Evolutionary conservation across 2,888 invertebrate genomes (phyloP).

Genomic region (Megaustenia siamemsis): DNA sequence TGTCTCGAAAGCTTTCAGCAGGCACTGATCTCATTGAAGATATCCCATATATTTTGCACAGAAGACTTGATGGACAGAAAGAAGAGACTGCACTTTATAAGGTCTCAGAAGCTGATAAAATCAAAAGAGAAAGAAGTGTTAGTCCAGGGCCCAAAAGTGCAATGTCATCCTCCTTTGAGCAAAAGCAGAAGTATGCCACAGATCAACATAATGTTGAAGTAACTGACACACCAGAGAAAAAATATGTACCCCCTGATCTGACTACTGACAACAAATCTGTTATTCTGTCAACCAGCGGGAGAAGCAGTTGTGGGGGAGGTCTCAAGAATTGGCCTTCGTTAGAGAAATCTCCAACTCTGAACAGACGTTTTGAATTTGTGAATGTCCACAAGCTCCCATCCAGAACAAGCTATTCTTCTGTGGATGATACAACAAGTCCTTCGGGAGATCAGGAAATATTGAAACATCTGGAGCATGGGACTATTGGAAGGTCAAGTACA

Average conservation of each 20-base stretch:
- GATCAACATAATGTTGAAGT: not conserved
- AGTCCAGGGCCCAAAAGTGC: constrained; percentile 25
- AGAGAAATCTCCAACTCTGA: constrained; percentile 66
- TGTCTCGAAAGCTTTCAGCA: constrained; percentile 43
- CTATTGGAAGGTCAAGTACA: not conserved
- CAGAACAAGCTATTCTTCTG: constrained; percentile 76
- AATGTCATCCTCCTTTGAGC: not conserved
- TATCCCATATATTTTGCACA: constrained; percentile 78
- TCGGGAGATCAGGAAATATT: constrained; percentile 71
- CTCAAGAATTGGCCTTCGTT: not conserved
- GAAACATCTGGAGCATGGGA: constrained; percentile 58
- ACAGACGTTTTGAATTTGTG: constrained; percentile 69
- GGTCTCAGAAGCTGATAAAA: constrained; percentile 47
- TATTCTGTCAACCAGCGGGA: not conserved
- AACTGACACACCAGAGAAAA: not conserved
- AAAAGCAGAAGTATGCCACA: not conserved
- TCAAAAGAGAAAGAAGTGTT: constrained; percentile 28
- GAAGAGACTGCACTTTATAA: constrained; percentile 59
- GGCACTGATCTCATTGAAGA: constrained; percentile 72
- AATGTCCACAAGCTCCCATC: constrained; percentile 75
- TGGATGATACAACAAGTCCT: constrained; percentile 79
- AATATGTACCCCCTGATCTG: constrained; percentile 17
- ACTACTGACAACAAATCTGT: not conserved
- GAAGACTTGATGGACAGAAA: constrained; percentile 61
- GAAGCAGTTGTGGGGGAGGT: not conserved